Evolutionary conservation across 1,140 invertebrate species (phyloP), one percentile per base, ranked within the genome.

Genomic region (Bombus sylvicola): DNA sequence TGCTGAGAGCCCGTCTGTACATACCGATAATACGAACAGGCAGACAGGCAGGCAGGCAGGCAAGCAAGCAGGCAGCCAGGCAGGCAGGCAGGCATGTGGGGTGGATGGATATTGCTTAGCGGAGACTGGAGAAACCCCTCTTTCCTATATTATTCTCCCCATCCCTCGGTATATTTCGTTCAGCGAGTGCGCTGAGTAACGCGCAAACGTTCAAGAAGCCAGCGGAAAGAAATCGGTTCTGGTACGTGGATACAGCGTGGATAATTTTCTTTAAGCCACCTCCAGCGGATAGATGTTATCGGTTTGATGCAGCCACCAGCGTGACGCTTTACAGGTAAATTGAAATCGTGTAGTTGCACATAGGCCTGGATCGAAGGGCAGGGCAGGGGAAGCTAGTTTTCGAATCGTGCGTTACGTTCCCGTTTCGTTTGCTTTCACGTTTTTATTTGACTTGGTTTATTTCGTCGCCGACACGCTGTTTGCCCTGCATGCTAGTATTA

Each of bases 61-160:
- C 90, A 92, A 92, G 43, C 53, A 57, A 3, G 57, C 22, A 59
- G 8, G 92, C 94, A 93, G 92, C 91, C 93, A 93, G 84, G 59
- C 83, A 89, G 83, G 92, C 94, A 93, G 92, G 92, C 90, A 93
- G 92, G 92, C 94, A 94, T 94, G 94, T 94, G 89, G 93, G 92
- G 93, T 91, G 92, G 91, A 94, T 94, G 93, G 94, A 95, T 95
- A 95, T 95, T 95, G 93, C 94, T 95, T 93, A 91, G 92, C 90
- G 91, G 89, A 93, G 92, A 93, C 90, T 91, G 89, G 89, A 89
- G 89, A 90, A 92, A 90, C 83, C 88, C 91, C 91, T 92, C 92
- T 92, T 93, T 92, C 92, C 92, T 92, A 93, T 94, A 95, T 95
- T 94, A 94, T 95, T 94, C 92, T 94, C 92, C 92, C 77, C 89